Evolutionary conservation across 2,113 vertebrate genomes (phyloP).

Genomic region (Carassius carassius): DNA sequence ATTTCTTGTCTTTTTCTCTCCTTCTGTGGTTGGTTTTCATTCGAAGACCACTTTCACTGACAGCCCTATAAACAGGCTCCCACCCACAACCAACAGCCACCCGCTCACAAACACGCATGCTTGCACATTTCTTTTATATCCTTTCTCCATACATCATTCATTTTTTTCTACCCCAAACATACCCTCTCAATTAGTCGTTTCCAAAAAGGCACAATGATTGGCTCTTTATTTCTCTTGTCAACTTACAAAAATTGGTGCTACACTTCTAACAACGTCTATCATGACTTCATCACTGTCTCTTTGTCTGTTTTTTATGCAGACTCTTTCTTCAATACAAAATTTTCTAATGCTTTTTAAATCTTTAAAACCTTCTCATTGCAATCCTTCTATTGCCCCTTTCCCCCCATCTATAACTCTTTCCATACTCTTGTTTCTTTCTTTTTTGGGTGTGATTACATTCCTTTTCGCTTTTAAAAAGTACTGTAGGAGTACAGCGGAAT

Average conservation of each 20-base stretch:
- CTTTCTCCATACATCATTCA: constrained; percentile 20
- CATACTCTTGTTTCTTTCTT: neutral
- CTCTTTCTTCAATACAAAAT: constrained; percentile 1
- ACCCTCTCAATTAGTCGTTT: constrained; percentile 11
- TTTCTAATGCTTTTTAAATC: neutral
- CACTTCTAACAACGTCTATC: constrained; percentile 18
- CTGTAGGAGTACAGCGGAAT: neutral
- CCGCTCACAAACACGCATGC: neutral
- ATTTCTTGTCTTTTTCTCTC: constrained; percentile 21
- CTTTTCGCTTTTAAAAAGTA: neutral
- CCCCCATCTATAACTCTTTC: constrained; percentile 1
- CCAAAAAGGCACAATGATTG: constrained; percentile 19
- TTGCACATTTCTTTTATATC: constrained; percentile 1
- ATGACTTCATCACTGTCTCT: constrained; percentile 12
- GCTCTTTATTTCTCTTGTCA: constrained; percentile 31
- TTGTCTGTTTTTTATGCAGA: constrained; percentile 14
- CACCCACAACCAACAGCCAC: constrained; percentile 9
- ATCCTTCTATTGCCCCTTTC: neutral
- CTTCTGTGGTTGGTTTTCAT: constrained; percentile 26
- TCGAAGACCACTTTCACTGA: constrained; percentile 20
- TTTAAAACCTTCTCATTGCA: neutral
- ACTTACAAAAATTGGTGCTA: constrained; percentile 10
- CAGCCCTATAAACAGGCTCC: constrained; percentile 18
- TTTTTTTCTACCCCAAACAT: constrained; percentile 4
- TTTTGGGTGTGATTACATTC: neutral